These are phyloP conservation scores for Drosophila ustulata DNA, from an alignment of 2,888 invertebrate species.

Conservation along the genomic window DNA sequence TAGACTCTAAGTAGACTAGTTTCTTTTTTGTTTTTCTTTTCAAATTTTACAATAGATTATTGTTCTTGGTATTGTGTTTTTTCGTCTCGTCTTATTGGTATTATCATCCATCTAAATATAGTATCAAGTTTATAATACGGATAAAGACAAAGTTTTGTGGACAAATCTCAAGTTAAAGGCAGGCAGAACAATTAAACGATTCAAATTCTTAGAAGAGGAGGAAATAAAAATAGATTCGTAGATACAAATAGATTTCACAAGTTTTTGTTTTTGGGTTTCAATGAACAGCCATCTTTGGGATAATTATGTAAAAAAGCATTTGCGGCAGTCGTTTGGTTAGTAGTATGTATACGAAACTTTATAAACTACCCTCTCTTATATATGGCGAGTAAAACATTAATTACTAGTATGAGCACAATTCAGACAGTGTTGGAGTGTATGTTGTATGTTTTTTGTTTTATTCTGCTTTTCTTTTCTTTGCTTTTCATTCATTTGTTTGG, in stretches of 20 bases:
- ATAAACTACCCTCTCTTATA: conserved; percentile 35
- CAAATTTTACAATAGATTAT: conserved; percentile 78
- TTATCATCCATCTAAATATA: conserved; percentile 30
- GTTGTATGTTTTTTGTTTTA: conserved; percentile 11
- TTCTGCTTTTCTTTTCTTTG: not conserved
- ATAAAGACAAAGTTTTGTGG: conserved; percentile 41
- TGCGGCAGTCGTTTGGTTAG: conserved; percentile 65
- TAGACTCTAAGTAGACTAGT: conserved; percentile 72
- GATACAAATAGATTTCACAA: not conserved
- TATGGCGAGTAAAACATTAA: conserved; percentile 41
- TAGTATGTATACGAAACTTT: conserved; percentile 27
- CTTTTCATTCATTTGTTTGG: not conserved
- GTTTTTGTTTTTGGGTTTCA: conserved; percentile 8
- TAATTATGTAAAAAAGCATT: conserved; percentile 62
- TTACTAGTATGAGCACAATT: conserved; percentile 59
- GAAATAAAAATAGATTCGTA: conserved; percentile 4
- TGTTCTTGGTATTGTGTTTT: conserved; percentile 73
- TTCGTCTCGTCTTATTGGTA: conserved; percentile 39
- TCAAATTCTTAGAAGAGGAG: conserved; percentile 1
- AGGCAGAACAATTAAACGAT: conserved; percentile 24
- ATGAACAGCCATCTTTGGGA: conserved; percentile 47
- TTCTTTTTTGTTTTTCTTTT: conserved; percentile 17
- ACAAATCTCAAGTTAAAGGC: conserved; percentile 54
- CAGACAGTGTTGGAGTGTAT: conserved; percentile 34
- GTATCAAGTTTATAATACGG: conserved; percentile 24